phyloP scores from a whole-genome alignment of 1,140 invertebrate species.

The Listronotus oregonensis region DNA sequence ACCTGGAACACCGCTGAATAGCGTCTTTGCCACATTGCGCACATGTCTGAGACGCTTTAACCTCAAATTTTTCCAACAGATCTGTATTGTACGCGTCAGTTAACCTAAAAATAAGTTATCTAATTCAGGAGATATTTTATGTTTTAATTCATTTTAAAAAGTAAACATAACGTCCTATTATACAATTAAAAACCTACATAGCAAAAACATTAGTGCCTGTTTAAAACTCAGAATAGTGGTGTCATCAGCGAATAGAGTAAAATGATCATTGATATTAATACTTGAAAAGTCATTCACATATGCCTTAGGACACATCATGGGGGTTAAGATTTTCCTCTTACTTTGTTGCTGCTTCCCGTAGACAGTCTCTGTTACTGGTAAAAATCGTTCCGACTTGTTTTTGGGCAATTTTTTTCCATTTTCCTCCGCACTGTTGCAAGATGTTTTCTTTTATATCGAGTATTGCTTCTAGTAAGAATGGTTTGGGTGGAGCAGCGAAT shows the following conservation, averaged over 20 bases:
- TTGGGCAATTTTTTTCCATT: conserved; percentile 65
- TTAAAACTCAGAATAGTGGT: too few species aligned
- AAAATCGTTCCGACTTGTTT: conserved; percentile 61
- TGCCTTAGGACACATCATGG: too few species aligned
- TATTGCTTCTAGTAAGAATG: conserved; percentile 64
- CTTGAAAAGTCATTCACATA: too few species aligned
- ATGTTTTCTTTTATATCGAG: conserved; percentile 59
- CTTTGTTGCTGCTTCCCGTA: conserved; percentile 59
- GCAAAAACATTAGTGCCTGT: too few species aligned
- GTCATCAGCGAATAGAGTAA: too few species aligned
- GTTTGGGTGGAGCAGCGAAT: conserved; percentile 49
- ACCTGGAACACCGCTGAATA: conserved; percentile 62
- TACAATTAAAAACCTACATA: too few species aligned
- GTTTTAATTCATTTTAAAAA: too few species aligned
- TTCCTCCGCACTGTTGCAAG: conserved; percentile 56
- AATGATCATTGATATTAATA: too few species aligned
- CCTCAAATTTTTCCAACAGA: conserved; percentile 60
- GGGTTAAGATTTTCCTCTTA: conserved; percentile 34
- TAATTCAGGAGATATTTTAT: too few species aligned
- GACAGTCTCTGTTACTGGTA: conserved; percentile 57
- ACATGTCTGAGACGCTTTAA: conserved; percentile 58
- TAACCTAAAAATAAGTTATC: conserved; percentile 52
- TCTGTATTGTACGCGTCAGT: conserved; percentile 62
- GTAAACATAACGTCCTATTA: too few species aligned
- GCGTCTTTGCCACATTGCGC: conserved; percentile 61